Base-by-base conservation (phyloP, 2,797 vertebrate species). In the Pithecia hirsuta region DNA sequence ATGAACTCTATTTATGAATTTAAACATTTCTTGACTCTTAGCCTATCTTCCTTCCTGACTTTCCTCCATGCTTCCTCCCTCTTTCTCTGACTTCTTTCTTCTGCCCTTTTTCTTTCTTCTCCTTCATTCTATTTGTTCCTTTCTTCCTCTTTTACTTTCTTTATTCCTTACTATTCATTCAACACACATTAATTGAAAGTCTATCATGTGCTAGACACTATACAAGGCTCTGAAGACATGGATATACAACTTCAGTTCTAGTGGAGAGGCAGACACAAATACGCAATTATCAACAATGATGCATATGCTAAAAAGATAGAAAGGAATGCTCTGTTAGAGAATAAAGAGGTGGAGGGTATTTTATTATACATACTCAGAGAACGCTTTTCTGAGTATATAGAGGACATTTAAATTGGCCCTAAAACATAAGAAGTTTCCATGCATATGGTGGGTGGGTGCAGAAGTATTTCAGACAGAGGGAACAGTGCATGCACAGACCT, bases 291-390 rank as follows among this genome's bases (percentile, higher is more conserved):
- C 9, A 74, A n/a, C 17, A 44, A 12, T 24, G 14, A 8, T 13
- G 3, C 4, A 52, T 24, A 2, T 2, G 33, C 20, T 4, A 7
- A 76, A 75, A n/a, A 11, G 4, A 6, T n/a, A 20, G 22, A 50
- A 52, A 36, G 2, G 6, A 22, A 22, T 36, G 1, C 3, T 41
- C 9, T 48, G 41, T 44, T 50, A n/a, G 52, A 88, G 20, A 88
- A 78, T 76, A 48, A 57, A 74, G 3, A 3, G 0, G 0, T 30
- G 13, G 33, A 9, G 28, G 2, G 0, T 11, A 13, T 1, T 59
- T 80, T n/a, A 9, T 44, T 80, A 64, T 44, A 44, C 39, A 55
- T 44, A 4, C 36, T 61, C 9, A 44, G 9, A 3, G 28, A 80
- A 78, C 12, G 19, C 11, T 57, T 61, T 33, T 84, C 14, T 84